phyloP scores from a whole-genome alignment of 1,140 invertebrate genomes.

The Ditylenchus dipsaci region DNA sequence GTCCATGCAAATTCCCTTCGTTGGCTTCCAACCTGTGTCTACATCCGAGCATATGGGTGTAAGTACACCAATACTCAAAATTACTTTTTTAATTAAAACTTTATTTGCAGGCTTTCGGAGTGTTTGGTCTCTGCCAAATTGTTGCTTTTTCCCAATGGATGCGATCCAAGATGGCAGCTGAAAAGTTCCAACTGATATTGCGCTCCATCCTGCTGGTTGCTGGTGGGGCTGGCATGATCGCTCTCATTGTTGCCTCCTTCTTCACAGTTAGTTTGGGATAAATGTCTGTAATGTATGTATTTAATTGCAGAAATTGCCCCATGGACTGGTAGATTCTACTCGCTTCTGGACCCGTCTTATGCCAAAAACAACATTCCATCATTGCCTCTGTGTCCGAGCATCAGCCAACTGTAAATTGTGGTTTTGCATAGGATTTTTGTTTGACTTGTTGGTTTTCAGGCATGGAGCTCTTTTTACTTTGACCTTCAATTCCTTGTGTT shows the following conservation, averaged over 20 bases:
- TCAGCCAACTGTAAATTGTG: constrained; percentile 73
- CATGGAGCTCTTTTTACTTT: constrained; percentile 84
- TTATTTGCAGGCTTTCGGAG: constrained; percentile 68
- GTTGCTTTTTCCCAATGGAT: constrained; percentile 81
- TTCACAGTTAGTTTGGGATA: too few relatives aligned
- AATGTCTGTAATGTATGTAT: too few relatives aligned
- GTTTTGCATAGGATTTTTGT: too few relatives aligned
- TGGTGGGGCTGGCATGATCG: constrained; percentile 18
- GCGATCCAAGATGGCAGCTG: constrained; percentile 78
- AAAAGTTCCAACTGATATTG: constrained; percentile 80
- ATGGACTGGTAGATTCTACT: constrained; percentile 98
- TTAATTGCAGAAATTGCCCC: constrained; percentile 74
- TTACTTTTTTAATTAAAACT: constrained; percentile 8
- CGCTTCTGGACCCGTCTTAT: constrained; percentile 97
- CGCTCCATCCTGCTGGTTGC: constrained; percentile 37
- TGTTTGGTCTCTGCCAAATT: constrained; percentile 88
- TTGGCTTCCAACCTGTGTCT: constrained; percentile 93
- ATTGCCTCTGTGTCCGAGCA: constrained; percentile 99
- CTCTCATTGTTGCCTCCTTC: constrained; percentile 29
- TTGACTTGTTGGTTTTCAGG: constrained; percentile 58
- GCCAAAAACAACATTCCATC: constrained; percentile 99
- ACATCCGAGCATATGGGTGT: constrained; percentile 99
- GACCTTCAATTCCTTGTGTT: constrained; percentile 92
- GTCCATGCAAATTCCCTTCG: constrained; percentile 99
- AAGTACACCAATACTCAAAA: not conserved